Conservation (phyloP, 2,113 vertebrate genomes). For the Prunella fulvescens region DNA sequence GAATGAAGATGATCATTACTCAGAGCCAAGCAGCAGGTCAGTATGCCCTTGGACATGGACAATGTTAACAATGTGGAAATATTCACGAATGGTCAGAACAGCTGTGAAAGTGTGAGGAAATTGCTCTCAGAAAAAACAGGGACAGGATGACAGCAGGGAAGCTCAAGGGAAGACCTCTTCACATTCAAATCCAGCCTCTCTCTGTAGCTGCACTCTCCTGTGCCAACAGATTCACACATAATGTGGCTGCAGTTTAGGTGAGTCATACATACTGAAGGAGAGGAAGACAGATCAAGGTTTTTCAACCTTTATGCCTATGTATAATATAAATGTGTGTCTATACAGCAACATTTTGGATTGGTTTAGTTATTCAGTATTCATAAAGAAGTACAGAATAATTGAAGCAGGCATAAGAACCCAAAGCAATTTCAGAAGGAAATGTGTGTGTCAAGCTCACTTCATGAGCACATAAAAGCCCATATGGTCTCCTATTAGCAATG, state of each 20-base stretch:
- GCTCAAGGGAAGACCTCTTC: background rate
- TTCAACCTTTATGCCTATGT: background rate
- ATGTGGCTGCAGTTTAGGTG: background rate
- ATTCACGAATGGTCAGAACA: background rate
- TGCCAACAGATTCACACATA: background rate
- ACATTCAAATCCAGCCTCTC: background rate
- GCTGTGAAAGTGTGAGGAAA: background rate
- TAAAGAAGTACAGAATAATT: background rate
- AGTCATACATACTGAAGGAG: background rate
- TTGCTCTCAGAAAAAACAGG: background rate
- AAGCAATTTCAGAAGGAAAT: background rate
- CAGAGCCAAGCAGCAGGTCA: background rate
- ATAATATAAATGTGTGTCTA: background rate
- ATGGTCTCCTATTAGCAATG: accelerated
- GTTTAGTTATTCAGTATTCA: background rate
- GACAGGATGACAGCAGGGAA: background rate
- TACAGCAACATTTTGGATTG: background rate
- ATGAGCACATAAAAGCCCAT: background rate
- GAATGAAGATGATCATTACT: background rate
- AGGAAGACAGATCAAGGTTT: background rate
- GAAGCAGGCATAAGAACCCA: background rate
- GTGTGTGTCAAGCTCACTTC: background rate
- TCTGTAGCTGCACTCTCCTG: background rate
- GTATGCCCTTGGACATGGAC: background rate
- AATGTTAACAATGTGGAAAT: background rate